A percentile compares a stretch with the other conserved stretches of the same genome.
phyloP scores from a whole-genome alignment of 92 coral and sea anemone genomes.

The Umimayanthus chanpuru region DNA sequence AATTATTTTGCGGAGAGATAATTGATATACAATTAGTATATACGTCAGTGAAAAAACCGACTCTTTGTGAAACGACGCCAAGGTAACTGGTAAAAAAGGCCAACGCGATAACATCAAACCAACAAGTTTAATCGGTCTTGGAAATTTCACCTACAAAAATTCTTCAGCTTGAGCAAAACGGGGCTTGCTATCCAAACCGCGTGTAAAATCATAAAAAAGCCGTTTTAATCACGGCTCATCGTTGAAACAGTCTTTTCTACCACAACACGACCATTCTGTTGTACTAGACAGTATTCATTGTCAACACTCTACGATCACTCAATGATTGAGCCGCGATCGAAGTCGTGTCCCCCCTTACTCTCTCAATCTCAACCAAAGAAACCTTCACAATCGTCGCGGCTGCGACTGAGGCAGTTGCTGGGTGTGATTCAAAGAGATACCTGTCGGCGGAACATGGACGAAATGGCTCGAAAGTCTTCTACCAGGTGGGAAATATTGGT shows the following conservation, averaged over 20 bases:
- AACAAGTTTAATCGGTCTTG: background rate
- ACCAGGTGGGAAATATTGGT: conserved; percentile 8
- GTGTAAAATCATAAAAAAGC: background rate
- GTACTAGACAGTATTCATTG: background rate
- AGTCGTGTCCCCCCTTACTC: conserved; percentile 1
- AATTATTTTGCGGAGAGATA: background rate
- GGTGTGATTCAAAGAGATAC: conserved; percentile 19
- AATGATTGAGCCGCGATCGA: conserved; percentile 11
- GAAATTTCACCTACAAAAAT: background rate
- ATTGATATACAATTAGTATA: background rate
- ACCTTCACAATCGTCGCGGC: background rate
- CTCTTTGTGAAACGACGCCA: no score
- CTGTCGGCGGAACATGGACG: conserved; percentile 25
- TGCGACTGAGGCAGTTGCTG: conserved; percentile 13
- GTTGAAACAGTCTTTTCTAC: background rate
- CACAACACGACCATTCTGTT: background rate
- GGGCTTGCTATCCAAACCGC: background rate
- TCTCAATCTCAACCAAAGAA: background rate
- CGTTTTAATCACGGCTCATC: background rate
- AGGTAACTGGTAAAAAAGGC: no score
- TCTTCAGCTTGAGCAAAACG: no score
- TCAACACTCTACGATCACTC: background rate
- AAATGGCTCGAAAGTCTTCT: conserved; percentile 20
- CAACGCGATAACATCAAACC: background rate
- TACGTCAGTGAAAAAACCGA: background rate